Conservation (phyloP, 2,888 invertebrate species). For the Arctia plantaginis region DNA sequence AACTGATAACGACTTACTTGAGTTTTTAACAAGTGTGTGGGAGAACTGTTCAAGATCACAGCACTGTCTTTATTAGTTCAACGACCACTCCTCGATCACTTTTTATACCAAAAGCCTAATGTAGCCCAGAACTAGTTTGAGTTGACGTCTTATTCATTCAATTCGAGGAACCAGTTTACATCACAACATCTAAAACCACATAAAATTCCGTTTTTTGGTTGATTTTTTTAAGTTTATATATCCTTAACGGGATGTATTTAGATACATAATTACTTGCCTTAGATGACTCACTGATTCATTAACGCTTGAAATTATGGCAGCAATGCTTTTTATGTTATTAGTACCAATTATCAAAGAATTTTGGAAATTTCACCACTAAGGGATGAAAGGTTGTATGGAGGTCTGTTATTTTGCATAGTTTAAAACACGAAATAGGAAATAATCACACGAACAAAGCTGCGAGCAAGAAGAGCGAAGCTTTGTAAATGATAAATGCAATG, state of each 20-base stretch:
- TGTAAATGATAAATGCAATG: too few relatives aligned
- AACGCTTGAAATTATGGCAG: too few relatives aligned
- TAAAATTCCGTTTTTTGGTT: conserved; percentile 16
- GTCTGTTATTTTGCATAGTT: too few relatives aligned
- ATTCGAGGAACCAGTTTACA: conserved; percentile 46
- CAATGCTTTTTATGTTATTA: too few relatives aligned
- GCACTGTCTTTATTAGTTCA: conserved; percentile 46
- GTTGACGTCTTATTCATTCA: conserved; percentile 28
- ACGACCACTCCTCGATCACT: conserved; percentile 30
- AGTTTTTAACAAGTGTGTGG: conserved; percentile 23
- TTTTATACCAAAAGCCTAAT: conserved; percentile 59
- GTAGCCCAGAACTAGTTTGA: conserved; percentile 59
- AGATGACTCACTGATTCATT: neutral
- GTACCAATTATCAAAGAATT: too few relatives aligned
- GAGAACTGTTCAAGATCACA: conserved; percentile 46
- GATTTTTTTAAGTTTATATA: neutral
- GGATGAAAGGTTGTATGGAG: too few relatives aligned
- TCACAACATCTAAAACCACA: conserved; percentile 11
- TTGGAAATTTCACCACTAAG: too few relatives aligned
- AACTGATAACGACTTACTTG: conserved; percentile 50
- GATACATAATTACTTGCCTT: neutral
- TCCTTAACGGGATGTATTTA: neutral
- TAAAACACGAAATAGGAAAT: too few relatives aligned
- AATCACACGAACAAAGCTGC: too few relatives aligned
- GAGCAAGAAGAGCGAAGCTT: too few relatives aligned